Evolutionary conservation across 2,888 invertebrate genomes (phyloP), one percentile per base, ranked within the genome.

Genomic region (Oligia strigilis): DNA sequence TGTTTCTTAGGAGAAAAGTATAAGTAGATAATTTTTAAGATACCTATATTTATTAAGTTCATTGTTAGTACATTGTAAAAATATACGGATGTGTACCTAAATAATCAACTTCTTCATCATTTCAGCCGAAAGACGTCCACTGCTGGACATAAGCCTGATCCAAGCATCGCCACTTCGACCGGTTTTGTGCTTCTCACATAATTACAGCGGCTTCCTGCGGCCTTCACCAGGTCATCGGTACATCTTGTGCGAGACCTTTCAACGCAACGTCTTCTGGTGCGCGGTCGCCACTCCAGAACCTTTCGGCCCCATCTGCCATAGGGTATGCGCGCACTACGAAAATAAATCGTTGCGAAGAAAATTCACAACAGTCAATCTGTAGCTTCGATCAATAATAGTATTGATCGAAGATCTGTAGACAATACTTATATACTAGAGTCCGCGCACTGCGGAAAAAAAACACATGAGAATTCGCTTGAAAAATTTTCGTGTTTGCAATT

Each of bases 1-100:
- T 86, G 66, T 81, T 81, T 29, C 29, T 29, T 86, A 72, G 43
- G 46, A 67, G 14, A 72, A 78, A 66, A 66, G 62, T 62, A 46
- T 60, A 64, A 49, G 29, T 13, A 49, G 76, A 84, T 83, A 23
- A 43, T 36, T 55, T 69, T 52, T n/a, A 71, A 66, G 14, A 62
- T 58, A 75, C 19, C 43, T 46, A 67, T n/a, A 64, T 64, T 67
- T 58, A 74, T 55, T 84, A 29, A 64, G 66, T 52, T 58, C 1
- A 23, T 72, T 52, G 2, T 65, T 46, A 62, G 55, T 72, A n/a
- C 29, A 62, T 55, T 52, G 23, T 29, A 62, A n/a, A 29, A 14
- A 80, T 62, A 83, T 83, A 73, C 76, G 84, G 75, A 65, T 75
- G 19, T 29, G 8, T 29, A 29, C 29, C 29, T 29, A 19, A 11